Percentiles rank a stretch among this genome's conserved stretches.
Evolutionary conservation across 23 tunicate genomes (phyloP).

Genomic region (Halocynthia aurantium): DNA sequence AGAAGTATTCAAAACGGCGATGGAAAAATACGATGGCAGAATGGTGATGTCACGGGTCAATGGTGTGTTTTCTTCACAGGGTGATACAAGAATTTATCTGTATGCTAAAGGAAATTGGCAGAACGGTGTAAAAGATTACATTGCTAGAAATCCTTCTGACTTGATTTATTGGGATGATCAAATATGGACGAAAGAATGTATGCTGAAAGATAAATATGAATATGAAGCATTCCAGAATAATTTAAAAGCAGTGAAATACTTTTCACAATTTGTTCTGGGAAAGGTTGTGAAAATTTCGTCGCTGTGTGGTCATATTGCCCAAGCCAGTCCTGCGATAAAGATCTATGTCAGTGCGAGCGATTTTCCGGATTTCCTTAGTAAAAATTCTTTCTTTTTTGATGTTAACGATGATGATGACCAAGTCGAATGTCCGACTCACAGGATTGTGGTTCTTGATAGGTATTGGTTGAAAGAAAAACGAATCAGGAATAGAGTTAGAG

Average conservation of each 20-base stretch:
- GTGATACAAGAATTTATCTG: slow-evolving; percentile 4
- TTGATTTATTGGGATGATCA: slow-evolving; percentile 11
- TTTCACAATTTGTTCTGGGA: not conserved
- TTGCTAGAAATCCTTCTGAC: slow-evolving; percentile 14
- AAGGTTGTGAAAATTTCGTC: not conserved
- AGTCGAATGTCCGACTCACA: slow-evolving; percentile 2
- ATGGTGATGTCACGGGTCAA: not conserved
- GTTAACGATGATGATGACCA: not conserved
- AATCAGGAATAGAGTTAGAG: not conserved
- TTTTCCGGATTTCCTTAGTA: slow-evolving; percentile 14
- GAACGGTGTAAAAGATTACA: slow-evolving; percentile 13
- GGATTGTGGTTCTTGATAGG: not conserved
- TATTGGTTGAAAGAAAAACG: not conserved
- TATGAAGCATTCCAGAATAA: not conserved
- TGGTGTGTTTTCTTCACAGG: not conserved
- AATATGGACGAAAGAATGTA: slow-evolving; percentile 10
- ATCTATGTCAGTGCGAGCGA: not conserved
- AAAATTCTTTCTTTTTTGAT: slow-evolving; percentile 12
- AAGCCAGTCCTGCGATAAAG: slow-evolving; percentile 11
- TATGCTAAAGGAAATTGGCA: slow-evolving; percentile 17
- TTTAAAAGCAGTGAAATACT: slow-evolving; percentile 4
- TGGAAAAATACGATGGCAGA: not conserved
- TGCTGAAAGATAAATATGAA: not conserved
- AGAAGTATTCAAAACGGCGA: not conserved
- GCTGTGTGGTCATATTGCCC: not conserved